phyloP scores from a whole-genome alignment of 2,113 vertebrate genomes.

The Charadrius vociferus region DNA sequence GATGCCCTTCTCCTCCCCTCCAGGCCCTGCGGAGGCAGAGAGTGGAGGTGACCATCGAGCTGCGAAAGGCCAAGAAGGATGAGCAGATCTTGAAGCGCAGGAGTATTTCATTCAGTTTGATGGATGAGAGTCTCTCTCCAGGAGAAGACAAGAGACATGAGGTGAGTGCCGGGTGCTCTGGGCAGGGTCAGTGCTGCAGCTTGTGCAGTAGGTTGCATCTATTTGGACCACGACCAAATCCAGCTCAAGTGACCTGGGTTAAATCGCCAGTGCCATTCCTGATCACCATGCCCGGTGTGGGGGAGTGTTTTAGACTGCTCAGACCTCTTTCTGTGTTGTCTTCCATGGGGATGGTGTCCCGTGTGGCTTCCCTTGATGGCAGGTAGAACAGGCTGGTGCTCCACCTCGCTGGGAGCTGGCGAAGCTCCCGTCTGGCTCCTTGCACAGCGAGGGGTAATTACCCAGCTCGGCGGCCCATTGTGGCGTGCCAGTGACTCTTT shows the following conservation, averaged over 20 bases:
- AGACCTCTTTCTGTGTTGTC: background rate
- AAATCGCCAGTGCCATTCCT: background rate
- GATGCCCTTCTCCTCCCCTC: background rate
- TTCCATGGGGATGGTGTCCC: background rate
- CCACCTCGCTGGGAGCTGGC: background rate
- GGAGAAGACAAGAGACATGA: background rate
- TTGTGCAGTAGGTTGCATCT: too few species aligned
- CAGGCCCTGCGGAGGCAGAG: conserved; percentile 83
- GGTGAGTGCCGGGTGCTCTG: background rate
- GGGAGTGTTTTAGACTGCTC: background rate
- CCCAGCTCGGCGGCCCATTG: background rate
- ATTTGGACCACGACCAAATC: too few species aligned
- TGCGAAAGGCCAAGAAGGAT: conserved; percentile 86
- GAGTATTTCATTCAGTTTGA: conserved; percentile 57
- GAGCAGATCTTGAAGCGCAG: conserved; percentile 87
- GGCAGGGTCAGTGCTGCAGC: background rate
- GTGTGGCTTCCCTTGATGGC: background rate
- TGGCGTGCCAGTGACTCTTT: background rate
- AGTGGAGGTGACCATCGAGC: conserved; percentile 74
- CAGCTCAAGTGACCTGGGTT: background rate
- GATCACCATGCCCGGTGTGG: fast-evolving
- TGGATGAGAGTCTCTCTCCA: conserved; percentile 53
- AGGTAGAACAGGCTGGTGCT: conserved; percentile 38
- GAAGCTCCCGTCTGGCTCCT: conserved; percentile 7
- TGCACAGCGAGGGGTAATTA: conserved; percentile 8